phyloP scores from a whole-genome alignment of 2,888 invertebrate species.

The Pseudococcus longispinus region DNA sequence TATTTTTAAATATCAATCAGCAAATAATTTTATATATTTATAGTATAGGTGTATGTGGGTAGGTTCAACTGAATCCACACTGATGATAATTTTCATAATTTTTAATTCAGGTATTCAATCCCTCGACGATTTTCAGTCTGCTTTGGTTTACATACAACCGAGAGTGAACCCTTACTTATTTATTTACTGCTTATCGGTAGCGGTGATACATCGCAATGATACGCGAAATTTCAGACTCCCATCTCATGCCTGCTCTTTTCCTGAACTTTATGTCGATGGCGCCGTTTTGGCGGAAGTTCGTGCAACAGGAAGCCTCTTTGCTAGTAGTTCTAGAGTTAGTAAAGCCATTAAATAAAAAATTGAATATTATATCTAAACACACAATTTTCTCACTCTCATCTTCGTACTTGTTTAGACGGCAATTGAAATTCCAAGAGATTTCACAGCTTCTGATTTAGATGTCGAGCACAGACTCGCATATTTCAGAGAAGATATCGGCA shows the following conservation, averaged over 20 bases:
- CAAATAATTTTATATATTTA: too few relatives aligned
- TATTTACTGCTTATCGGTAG: slow-evolving; percentile 79
- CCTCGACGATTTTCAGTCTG: slow-evolving; percentile 67
- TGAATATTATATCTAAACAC: too few relatives aligned
- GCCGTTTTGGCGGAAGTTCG: slow-evolving; percentile 74
- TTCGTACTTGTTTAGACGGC: slow-evolving; percentile 66
- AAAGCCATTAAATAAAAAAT: too few relatives aligned
- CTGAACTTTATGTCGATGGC: slow-evolving; percentile 81
- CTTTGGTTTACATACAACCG: slow-evolving; percentile 74
- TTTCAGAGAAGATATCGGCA: slow-evolving; percentile 83
- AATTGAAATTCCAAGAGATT: slow-evolving; percentile 75
- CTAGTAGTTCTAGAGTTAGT: slow-evolving; percentile 69
- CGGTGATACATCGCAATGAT: slow-evolving; percentile 76
- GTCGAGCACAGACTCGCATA: slow-evolving; percentile 82
- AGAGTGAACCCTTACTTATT: slow-evolving; percentile 81
- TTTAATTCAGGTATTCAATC: background rate
- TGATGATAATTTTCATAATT: background rate
- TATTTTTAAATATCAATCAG: too few relatives aligned
- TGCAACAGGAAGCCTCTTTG: slow-evolving; percentile 72
- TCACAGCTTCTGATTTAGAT: slow-evolving; percentile 76
- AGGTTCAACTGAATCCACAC: too few relatives aligned
- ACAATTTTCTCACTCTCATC: too few relatives aligned
- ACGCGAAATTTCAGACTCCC: slow-evolving; percentile 75
- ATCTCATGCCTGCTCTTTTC: slow-evolving; percentile 79
- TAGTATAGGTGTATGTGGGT: too few relatives aligned